phyloP scores from a whole-genome alignment of 2,888 invertebrate genomes.

The Alsophila aescularia region DNA sequence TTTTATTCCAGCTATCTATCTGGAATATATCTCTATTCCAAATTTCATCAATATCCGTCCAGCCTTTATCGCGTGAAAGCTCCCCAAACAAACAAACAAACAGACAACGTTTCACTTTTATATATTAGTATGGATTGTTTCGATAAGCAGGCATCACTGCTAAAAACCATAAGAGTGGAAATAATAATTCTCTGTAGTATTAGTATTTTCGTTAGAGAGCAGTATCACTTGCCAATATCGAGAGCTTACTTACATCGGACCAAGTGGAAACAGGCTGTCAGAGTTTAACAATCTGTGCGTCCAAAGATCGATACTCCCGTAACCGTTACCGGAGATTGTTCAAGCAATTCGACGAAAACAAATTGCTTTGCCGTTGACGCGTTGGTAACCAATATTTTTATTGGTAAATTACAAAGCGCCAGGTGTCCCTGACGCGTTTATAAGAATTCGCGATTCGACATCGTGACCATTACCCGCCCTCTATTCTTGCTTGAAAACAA shows the following conservation, averaged over 20 bases:
- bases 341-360: conserved; percentile 22
- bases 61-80: too few relatives aligned
- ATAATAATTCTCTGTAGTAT: too few relatives aligned
- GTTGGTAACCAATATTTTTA: conserved; percentile 16
- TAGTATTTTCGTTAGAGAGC: too few relatives aligned
- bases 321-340: conserved; percentile 23
- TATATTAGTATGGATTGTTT: too few relatives aligned
- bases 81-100: too few relatives aligned
- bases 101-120: too few relatives aligned
- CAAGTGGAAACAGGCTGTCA: neutral
- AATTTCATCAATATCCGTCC: too few relatives aligned
- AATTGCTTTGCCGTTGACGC: conserved; percentile 21
- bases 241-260: neutral
- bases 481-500: conserved; percentile 15
- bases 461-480: conserved; percentile 13
- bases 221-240: too few relatives aligned
- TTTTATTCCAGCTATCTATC: too few relatives aligned
- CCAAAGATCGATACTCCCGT: conserved; percentile 14
- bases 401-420: conserved; percentile 7
- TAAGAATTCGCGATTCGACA: conserved; percentile 2
- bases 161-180: too few relatives aligned
- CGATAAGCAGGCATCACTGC: too few relatives aligned
- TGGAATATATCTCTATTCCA: too few relatives aligned
- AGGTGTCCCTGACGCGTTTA: conserved; percentile 12
- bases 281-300: conserved; percentile 15